phyloP scores from a whole-genome alignment of 1,140 invertebrate species.

The Halictus rubicundus region DNA sequence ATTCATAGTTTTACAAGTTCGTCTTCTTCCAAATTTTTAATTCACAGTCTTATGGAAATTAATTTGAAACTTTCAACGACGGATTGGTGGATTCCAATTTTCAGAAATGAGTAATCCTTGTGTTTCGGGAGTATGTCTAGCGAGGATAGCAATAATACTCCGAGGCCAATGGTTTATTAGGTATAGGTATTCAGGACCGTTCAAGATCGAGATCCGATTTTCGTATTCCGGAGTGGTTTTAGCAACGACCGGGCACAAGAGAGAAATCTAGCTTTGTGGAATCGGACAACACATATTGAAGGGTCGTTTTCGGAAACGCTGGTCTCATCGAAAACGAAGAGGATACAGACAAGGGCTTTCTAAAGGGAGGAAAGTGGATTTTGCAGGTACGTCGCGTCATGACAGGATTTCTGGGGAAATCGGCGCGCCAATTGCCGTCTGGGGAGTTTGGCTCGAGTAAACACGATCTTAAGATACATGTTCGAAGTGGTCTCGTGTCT shows the following conservation, averaged over 20 bases:
- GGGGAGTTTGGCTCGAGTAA: constrained; percentile 40
- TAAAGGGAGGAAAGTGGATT: constrained; percentile 13
- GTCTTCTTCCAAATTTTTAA: no score
- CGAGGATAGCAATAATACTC: neutral
- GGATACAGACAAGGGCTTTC: neutral
- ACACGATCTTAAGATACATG: constrained; percentile 37
- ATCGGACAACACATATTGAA: neutral
- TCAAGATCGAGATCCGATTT: neutral
- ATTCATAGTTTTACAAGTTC: no score
- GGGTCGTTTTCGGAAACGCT: constrained; percentile 9
- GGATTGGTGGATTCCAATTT: no score
- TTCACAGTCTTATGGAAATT: no score
- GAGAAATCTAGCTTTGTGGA: neutral
- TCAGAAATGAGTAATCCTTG: no score
- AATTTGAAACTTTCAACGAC: no score
- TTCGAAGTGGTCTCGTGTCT: constrained; percentile 7
- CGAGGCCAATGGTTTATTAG: no score
- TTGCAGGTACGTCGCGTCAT: neutral
- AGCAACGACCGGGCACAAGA: neutral
- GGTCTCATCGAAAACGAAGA: neutral
- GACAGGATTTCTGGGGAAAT: constrained; percentile 42
- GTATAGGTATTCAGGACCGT: neutral
- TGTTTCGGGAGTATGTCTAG: no score
- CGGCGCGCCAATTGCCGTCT: constrained; percentile 32
- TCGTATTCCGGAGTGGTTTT: neutral